Evolutionary conservation across 2,113 vertebrate genomes (phyloP), one percentile per base, ranked within the genome.

Genomic region (Orcinus orca): DNA sequence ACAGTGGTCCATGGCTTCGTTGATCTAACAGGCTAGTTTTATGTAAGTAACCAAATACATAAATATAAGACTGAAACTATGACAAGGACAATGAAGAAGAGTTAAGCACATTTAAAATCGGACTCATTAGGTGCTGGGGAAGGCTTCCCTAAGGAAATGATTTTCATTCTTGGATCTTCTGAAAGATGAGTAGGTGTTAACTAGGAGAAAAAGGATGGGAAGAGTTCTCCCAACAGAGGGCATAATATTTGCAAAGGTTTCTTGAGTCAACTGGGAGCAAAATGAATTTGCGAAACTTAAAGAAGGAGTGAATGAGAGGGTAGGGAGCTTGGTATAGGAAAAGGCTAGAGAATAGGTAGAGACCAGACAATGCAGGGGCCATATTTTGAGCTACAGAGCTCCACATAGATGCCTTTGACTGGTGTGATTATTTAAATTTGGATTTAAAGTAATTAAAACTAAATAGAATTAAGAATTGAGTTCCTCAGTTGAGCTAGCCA

Each of bases 361-460:
- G 21, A n/a, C 8, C 50, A 55, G 21, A 62, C 1, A 8, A n/a
- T 26, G 26, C n/a, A 26, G 29, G 2, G 17, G 12, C 4, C 18
- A 6, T n/a, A 25, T 47, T 88, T 84, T 77, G 25, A 90, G 6
- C 31, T 58, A 26, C 0, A 25, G 10, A 73, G 6, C 2, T 33
- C 44, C 55, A 38, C n/a, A 53, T 25, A 38, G 26, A 25, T 62
- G n/a, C 12, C 5, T 58, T 0, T 8, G 26, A 13, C 3, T 15
- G 7, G 29, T 20, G 6, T 71, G 33, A 2, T 26, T 90, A 62
- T 68, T 96, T 89, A 53, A 82, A 80, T 88, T 53, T 65, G 23
- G 36, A 79, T 77, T 86, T 96, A 92, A 85, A 47, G 20, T 81
- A 18, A 44, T 63, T 94, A 38, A 83, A 87, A 58, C 26, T 33